Conservation (phyloP, 2,797 vertebrate genomes). For the Tragopan temminckii region DNA sequence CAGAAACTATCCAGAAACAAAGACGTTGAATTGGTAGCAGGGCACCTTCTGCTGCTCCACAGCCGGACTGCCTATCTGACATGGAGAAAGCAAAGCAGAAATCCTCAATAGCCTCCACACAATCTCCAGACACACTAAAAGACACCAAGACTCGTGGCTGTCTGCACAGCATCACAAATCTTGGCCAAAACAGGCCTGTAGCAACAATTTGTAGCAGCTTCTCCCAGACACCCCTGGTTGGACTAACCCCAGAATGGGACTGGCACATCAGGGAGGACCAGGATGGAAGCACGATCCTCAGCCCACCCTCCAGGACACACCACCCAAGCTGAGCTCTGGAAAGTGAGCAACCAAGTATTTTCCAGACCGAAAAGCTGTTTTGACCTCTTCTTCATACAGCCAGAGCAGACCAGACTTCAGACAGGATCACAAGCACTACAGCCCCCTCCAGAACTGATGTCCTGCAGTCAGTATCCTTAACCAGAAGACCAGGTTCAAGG, state of each 20-base stretch:
- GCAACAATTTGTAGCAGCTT: accelerated
- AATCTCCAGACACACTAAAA: not conserved
- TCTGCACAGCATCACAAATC: not conserved
- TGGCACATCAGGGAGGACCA: accelerated
- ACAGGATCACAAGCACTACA: not conserved
- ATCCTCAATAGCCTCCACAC: not conserved
- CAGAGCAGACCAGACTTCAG: not conserved
- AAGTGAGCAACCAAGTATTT: not conserved
- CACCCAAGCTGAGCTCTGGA: not conserved
- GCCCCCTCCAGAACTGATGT: not conserved
- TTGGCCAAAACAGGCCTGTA: accelerated
- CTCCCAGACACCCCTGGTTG: accelerated
- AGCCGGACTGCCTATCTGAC: conserved; percentile 11
- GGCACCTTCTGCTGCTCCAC: not conserved
- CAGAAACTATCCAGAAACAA: conserved; percentile 53
- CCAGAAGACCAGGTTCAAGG: not conserved
- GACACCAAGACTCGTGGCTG: not conserved
- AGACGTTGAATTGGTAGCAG: not conserved
- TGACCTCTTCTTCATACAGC: not conserved
- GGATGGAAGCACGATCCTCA: accelerated
- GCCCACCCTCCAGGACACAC: not conserved
- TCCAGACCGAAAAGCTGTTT: not conserved
- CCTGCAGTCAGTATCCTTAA: not conserved
- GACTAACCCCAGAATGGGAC: not conserved
- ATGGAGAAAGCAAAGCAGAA: not conserved